Conservation (phyloP, 23 tunicate genomes). For the Halocynthia aurantium region DNA sequence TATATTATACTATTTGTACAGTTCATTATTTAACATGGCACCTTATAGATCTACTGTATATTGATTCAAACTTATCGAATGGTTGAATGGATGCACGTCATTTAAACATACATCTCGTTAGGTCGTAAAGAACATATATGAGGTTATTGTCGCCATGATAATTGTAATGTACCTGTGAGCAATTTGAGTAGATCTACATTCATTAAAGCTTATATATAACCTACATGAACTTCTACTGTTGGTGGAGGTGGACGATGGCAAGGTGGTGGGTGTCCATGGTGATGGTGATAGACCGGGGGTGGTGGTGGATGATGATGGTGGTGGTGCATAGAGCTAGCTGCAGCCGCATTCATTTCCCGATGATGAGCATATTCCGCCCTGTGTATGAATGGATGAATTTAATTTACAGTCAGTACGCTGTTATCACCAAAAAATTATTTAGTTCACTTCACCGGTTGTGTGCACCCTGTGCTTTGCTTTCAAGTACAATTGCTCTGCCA, state of each 20-base stretch:
- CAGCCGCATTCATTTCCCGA: constrained; percentile 40
- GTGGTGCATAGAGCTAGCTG: constrained; percentile 59
- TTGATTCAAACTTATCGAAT: too few relatives aligned
- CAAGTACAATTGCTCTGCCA: constrained; percentile 64
- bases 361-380: constrained; percentile 79
- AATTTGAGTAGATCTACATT: background rate
- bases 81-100: background rate
- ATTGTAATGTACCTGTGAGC: background rate
- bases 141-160: too few relatives aligned
- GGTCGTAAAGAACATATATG: too few relatives aligned
- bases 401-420: background rate
- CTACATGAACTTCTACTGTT: constrained; percentile 54
- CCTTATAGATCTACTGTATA: background rate
- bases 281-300: constrained; percentile 24
- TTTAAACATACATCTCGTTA: background rate
- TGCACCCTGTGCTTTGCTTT: constrained; percentile 42
- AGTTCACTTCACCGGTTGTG: constrained; percentile 35
- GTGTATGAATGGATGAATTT: background rate
- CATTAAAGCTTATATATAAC: background rate
- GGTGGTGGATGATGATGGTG: constrained; percentile 38
- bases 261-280: constrained; percentile 20
- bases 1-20: too few relatives aligned
- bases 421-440: background rate
- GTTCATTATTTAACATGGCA: background rate
- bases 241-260: constrained; percentile 43